Evolutionary conservation across 2,888 invertebrate genomes (phyloP), one percentile per base, ranked within the genome.

Genomic region (Spilosoma lubricipeda): DNA sequence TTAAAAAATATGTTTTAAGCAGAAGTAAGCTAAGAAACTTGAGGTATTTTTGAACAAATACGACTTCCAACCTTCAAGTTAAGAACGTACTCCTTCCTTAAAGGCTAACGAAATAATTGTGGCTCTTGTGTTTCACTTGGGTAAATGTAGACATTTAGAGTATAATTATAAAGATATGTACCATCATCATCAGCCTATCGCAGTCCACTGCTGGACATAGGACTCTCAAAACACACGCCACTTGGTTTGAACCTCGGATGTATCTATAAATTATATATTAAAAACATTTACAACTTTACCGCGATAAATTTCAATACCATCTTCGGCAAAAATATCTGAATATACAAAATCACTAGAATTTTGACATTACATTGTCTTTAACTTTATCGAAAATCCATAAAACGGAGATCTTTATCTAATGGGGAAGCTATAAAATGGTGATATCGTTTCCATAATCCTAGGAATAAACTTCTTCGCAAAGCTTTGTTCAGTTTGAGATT

Each of bases 381-480:
- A 74, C 66, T 73, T 73, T 52, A 73, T 74, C 72, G 65, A 80
- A 75, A 82, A 67, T 69, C 68, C 67, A 79, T 82, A 79, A 82
- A 79, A 76, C 69, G 73, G 64, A 73, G 67, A 75, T 67, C 67
- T 75, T 77, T 79, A 83, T 81, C 82, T 75, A 79, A 84, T 82
- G 77, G 80, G 59, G 75, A 72, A 79, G 82, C 77, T 79, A 84
- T 77, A 84, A 84, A 84, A 82, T 82, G 80, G 75, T 76, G 79
- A 80, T 82, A 75, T 84, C 65, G 80, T 84, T 82, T 84, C 77
- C 82, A 81, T 82, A 84, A 82, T 84, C 73, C 75, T 30, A 48
- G 73, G 70, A 76, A 82, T 82, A 82, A 78, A 84, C 77, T 77
- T 80, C 80, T 82, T 69, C 81, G 80, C 75, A 63, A 75, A 76